Evolutionary conservation across 2,888 invertebrate species (phyloP), one percentile per base, ranked within the genome.

Genomic region (Synanthedon tipuliformis): DNA sequence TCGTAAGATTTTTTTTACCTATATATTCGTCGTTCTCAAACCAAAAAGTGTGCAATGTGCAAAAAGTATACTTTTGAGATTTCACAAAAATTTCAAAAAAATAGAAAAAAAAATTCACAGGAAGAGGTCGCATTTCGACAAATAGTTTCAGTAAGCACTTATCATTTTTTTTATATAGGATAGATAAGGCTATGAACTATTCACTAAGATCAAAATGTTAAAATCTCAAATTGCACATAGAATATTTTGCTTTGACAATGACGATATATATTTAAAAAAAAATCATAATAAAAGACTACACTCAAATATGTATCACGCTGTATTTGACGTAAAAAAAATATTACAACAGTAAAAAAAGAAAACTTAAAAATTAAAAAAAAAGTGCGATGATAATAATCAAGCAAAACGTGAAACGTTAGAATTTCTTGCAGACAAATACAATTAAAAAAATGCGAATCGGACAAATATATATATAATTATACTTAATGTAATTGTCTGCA

Each of bases 301-400:
- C 63, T 72, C 68, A 75, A 75, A 78, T 76, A 75, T 77, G 74
- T 75, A 78, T 71, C 75, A 81, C 75, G 75, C 77, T 84, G 78
- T 81, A 82, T 82, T 81, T 79, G 74, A 79, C 77, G 73, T 77
- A 77, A 76, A 81, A 76, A 71, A 77, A 73, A 76, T 71, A 76
- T 79, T 73, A 81, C 79, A 75, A 73, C 63, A 74, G 73, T 75
- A 77, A 81, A 80, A n/a, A 73, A 77, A 81, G 79, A 73, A 78
- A 78, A 69, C 64, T 65, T 68, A 68, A 70, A 69, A 18, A 50
- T 48, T 18, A 18, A 52, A 76, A 75, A 68, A 74, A 72, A 72
- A 75, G 75, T 80, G 81, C 77, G 78, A 65, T 68, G 2, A 23
- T 23, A 54, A 23, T 23, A 54, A 67, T 63, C 65, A 78, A 77